phyloP scores from a whole-genome alignment of 1,140 invertebrate genomes.

The Nephila pilipes region DNA sequence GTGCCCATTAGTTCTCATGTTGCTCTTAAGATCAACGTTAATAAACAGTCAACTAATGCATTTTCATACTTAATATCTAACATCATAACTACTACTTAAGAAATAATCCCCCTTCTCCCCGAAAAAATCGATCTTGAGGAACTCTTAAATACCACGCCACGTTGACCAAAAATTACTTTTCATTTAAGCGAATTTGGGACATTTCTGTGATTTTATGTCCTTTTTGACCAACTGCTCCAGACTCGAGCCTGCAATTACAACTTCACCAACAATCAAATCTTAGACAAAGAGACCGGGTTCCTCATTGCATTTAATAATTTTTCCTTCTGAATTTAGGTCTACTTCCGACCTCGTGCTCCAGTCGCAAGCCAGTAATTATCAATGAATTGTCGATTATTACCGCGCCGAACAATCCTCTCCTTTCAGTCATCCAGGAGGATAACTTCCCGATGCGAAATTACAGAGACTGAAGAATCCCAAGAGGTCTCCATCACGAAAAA shows the following conservation, averaged over 20 bases:
- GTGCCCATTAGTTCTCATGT: no score
- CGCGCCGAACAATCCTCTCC: background rate
- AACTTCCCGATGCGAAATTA: slow-evolving; percentile 25
- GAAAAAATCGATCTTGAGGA: no score
- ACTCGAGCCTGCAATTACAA: background rate
- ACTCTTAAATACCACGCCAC: no score
- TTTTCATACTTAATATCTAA: no score
- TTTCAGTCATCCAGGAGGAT: background rate
- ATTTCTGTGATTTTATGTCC: background rate
- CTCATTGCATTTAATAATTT: background rate
- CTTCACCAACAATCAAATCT: background rate
- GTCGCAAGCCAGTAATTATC: slow-evolving; percentile 7
- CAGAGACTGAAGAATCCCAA: background rate
- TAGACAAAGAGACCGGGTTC: background rate
- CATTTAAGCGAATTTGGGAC: no score
- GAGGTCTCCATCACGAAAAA: slow-evolving; percentile 50
- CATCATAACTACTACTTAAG: no score
- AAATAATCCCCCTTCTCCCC: no score
- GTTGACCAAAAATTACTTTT: no score
- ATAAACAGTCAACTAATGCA: no score
- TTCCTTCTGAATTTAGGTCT: background rate
- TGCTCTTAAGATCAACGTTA: no score
- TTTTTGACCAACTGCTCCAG: background rate
- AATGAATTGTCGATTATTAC: no score
- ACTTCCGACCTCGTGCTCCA: background rate